Base-by-base conservation (phyloP, 2,113 vertebrate genomes). In the Tachysurus fulvidraco region DNA sequence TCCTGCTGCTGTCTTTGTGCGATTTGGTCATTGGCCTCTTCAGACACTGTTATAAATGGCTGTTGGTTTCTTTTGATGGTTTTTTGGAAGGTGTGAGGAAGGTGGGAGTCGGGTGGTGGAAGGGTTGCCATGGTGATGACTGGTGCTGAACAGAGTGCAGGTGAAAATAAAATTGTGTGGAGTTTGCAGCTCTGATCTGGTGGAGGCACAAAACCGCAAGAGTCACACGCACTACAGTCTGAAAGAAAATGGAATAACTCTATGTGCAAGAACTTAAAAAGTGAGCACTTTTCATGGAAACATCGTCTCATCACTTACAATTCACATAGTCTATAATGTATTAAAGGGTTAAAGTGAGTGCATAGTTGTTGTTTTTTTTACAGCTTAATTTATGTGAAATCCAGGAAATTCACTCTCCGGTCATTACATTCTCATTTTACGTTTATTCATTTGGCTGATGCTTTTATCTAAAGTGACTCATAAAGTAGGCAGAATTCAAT, bases 41-140 rank as follows among this genome's bases (percentile, higher is more conserved):
- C 59, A 67, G 46, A 62, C 46, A 17, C 41, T 13, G 80, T 73
- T 83, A 77, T 87, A 83, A 87, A 83, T 87, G 85, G 80, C 79
- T 62, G 14, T 60, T 54, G 69, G 44, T 73, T 87, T 46, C 80
- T 74, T 87, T 65, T 83, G 80, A 83, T 83, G 80, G 44, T 83
- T 77, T 80, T 82, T 87, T 83, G 73, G 80, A 87, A 87, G 81
- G 86, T 83, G 81, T 30, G 44, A 87, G 46, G 71, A 87, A 87
- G 81, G 81, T 83, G 86, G 84, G 71, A 55, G 87, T 77, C 30
- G 41, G 54, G n/a, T 55, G 81, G 52, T 28, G 46, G 77, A 41
- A 74, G 85, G 82, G 88, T 89, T 89, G 67, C 88, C 85, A 89
- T 89, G 88, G 88, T 46, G 85, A 89, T 84, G 85, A 81, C 82